Evolutionary conservation across 92 coral and sea anemone genomes (phyloP), one percentile per base, ranked within the genome.

Genomic region (Diadumene lineata): DNA sequence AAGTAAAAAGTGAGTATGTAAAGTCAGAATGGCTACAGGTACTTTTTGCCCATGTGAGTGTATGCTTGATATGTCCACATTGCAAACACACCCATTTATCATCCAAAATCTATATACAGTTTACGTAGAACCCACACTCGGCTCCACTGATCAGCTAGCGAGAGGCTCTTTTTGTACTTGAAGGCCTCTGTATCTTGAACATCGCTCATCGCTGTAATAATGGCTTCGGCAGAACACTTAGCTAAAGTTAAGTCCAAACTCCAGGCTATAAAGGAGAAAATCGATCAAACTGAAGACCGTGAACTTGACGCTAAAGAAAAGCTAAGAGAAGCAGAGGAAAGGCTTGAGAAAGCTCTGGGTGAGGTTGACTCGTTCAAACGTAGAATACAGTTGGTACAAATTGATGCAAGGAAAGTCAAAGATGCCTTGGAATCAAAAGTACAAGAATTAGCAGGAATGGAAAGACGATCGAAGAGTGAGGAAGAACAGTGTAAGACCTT

Each of bases 361-460:
- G 97, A 91, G 70, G 90, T 79, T 31, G 93, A 91, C 30, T 84
- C 93, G 6, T 91, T 88, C 74, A 86, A 81, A 66, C 79, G 97
- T 48, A 76, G 97, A 34, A 88, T 82, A 62, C 81, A 72, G 29
- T 85, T 91, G 16, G 82, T 88, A 1, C 60, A 71, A 33, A 86
- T 73, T 34, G 92, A 91, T 1, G 74, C 77, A 19, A 67, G 30
- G 28, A 81, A 69, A 50, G 63, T 79, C 44, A 23, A 31, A 34
- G 93, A 88, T 34, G 21, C 79, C 4, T 33, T 84, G 23, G 83
- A 38, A 4, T 84, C 77, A 43, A 91, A 85, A 29, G 67, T 58
- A 1, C 62, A 79, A 4, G 75, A 82, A 68, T 53, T 91, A 15
- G 76, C 65, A 0, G 88, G 78, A 43, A 69, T 79, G 60, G 27